These are phyloP conservation scores for Oligia strigilis DNA, from an alignment of 2,888 invertebrate species.

Conservation along the genomic window DNA sequence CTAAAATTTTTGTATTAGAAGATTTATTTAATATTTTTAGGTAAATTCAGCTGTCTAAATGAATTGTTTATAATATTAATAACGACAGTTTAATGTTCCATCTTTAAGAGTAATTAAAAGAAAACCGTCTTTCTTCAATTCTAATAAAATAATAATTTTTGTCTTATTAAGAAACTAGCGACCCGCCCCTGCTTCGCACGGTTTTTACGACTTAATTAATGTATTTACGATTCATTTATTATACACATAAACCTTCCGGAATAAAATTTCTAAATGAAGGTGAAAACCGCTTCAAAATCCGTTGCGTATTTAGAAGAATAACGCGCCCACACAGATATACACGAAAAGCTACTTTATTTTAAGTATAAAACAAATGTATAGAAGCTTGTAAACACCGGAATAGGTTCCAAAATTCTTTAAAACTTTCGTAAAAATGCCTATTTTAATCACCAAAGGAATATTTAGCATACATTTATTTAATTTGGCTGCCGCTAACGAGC, in stretches of 20 bases:
- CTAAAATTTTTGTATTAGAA: not conserved
- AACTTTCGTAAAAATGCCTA: not conserved
- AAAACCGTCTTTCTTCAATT: not conserved
- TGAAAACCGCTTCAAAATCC: not conserved
- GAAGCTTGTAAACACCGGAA: not conserved
- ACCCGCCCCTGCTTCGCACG: not conserved
- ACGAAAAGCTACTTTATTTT: not conserved
- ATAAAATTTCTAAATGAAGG: not conserved
- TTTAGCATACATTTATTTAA: constrained; percentile 8
- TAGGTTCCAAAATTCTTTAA: not conserved
- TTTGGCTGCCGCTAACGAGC: not conserved
- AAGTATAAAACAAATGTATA: not conserved
- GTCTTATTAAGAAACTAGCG: not conserved
- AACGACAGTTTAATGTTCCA: not conserved
- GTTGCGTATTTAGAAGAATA: not conserved
- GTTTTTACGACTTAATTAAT: not conserved
- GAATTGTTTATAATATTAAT: not conserved
- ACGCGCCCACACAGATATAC: not conserved
- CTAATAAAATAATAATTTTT: not conserved
- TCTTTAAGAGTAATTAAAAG: not conserved
- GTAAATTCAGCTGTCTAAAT: not conserved
- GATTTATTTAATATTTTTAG: not conserved
- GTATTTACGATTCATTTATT: not conserved
- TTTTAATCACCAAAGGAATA: not conserved
- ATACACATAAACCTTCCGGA: not conserved